A percentile compares a stretch with the other conserved stretches of the same genome.
Evolutionary conservation across 2,113 vertebrate species (phyloP).

Genomic region (Archilochus colubris): DNA sequence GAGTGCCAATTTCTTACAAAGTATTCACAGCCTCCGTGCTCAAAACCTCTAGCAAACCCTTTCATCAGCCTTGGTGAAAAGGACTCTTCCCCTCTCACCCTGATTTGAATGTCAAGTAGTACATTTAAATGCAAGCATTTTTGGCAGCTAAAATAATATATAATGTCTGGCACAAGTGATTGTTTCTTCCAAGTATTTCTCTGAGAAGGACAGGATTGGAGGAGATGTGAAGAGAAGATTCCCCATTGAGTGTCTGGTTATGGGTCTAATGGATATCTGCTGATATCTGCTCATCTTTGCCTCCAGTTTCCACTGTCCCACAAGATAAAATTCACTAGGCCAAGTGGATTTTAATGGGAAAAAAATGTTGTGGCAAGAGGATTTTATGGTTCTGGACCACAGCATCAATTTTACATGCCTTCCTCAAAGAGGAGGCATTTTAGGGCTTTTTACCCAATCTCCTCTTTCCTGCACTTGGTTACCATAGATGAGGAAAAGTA

Average conservation of each 20-base stretch:
- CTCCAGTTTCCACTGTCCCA: background rate
- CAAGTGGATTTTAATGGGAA: background rate
- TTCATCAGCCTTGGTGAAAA: slow-evolving; percentile 34
- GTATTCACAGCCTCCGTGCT: background rate
- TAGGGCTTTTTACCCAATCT: background rate
- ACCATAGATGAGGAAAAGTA: background rate
- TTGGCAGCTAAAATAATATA: slow-evolving; percentile 52
- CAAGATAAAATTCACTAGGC: slow-evolving; percentile 1
- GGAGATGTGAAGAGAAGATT: background rate
- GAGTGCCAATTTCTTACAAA: slow-evolving; percentile 40
- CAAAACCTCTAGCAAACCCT: slow-evolving; percentile 1
- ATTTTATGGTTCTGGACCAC: background rate
- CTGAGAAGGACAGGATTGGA: background rate
- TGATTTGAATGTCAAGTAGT: slow-evolving; percentile 69
- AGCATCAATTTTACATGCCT: background rate
- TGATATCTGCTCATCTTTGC: background rate
- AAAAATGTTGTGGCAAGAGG: background rate
- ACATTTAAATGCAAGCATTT: slow-evolving; percentile 58
- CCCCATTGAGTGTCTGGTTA: background rate
- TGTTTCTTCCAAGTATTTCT: slow-evolving; percentile 39
- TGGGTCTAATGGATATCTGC: background rate
- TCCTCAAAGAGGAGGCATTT: background rate
- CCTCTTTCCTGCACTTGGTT: background rate
- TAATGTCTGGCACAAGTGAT: background rate
- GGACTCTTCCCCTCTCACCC: slow-evolving; percentile 26